Conservation (phyloP, 2,797 vertebrate genomes). For the Silurus lanzhouensis region DNA sequence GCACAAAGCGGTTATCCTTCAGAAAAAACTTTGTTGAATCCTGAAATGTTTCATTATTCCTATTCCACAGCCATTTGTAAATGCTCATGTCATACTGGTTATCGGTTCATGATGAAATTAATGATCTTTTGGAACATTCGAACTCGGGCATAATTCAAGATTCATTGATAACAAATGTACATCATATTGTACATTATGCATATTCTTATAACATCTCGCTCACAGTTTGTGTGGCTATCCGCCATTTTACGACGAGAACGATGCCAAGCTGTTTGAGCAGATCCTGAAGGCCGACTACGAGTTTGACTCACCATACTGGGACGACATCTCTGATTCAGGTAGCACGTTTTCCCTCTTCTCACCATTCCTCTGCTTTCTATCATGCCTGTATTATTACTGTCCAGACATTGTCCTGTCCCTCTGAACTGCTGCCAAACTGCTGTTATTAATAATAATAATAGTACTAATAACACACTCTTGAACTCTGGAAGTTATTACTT, state of each 20-base stretch:
- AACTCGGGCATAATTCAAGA: neutral
- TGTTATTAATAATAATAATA: neutral
- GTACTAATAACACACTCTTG: neutral
- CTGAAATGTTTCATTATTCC: neutral
- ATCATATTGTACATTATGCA: neutral
- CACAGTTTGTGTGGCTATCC: slow-evolving; percentile 90
- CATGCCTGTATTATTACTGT: neutral
- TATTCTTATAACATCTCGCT: neutral
- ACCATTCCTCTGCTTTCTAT: neutral
- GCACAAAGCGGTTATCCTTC: neutral
- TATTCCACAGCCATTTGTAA: neutral
- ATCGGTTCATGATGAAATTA: neutral
- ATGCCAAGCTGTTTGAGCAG: slow-evolving; percentile 96
- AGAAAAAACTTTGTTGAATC: neutral
- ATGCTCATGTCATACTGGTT: neutral
- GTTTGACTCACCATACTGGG: slow-evolving; percentile 98
- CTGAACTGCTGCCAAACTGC: neutral
- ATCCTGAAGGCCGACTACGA: slow-evolving; percentile 95
- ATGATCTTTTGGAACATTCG: neutral
- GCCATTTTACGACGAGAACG: slow-evolving; percentile 96
- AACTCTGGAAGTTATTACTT: neutral
- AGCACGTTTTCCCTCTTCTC: slow-evolving; percentile 41
- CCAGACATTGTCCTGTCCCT: neutral
- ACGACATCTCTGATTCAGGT: slow-evolving; percentile 98
- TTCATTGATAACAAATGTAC: neutral